Base-by-base conservation (phyloP, 2,888 invertebrate genomes). In the Sabatieria punctata region DNA sequence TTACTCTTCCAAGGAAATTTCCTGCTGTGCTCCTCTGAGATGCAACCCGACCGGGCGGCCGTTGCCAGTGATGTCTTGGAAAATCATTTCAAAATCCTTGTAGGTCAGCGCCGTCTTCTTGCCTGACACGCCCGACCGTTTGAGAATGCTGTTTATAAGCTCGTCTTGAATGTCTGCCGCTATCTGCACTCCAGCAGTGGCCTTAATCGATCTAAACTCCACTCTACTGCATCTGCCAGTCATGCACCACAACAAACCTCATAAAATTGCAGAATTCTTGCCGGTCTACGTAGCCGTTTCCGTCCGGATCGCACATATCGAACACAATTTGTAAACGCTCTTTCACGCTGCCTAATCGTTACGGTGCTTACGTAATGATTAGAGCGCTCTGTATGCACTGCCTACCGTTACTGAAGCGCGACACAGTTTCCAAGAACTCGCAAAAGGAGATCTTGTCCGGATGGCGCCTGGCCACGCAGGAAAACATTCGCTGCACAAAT, bases 401-500 rank as follows among this genome's bases (percentile, higher is more conserved):
- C 21, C 8, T 39, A 4, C 88, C 89, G 0, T 84, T 77, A 0
- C 88, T 85, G 65, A 89, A 89, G 1, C 88, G 68, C 0, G 88
- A 81, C 1, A 89, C 88, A 0, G 89, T 89, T 61, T 89, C 86
- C 43, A 93, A 70, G 67, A 93, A 93, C 68, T 91, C 91, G 50
- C 70, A 68, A 66, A 93, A 93, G 3, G 85, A 86, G 56, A 93
- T 89, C 50, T 85, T 74, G 2, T 89, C 88, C 66, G 88, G 86
- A 49, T 84, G 77, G 27, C 40, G 24, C 30, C 21, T 43, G 65
- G 91, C 89, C 0, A 89, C 88, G 59, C 89, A 88, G 59, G 89
- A 88, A 65, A 93, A 93, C 91, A 93, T 91, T 69, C 88, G 85
- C 60, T 84, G 79, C 0, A 93, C 89, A 64, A 93, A 93, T 45